Percentiles rank a stretch among this genome's conserved stretches.
Evolutionary conservation across 2,888 invertebrate species (phyloP).

Genomic region (Arrhopalites spinosus): DNA sequence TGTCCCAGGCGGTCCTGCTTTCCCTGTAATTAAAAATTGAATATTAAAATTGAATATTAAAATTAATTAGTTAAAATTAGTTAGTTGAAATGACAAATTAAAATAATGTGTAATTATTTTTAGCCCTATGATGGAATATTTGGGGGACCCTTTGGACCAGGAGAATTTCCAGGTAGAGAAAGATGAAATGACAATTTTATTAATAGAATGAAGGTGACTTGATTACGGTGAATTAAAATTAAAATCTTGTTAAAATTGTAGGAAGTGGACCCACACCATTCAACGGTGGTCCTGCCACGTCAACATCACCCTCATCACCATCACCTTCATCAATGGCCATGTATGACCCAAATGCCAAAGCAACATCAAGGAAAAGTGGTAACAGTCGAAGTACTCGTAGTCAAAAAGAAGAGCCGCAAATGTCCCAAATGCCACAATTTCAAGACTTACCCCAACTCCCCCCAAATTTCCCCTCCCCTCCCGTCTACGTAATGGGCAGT

Average conservation of each 20-base stretch:
- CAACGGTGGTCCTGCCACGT: not conserved
- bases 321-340: too few relatives aligned
- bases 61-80: not conserved
- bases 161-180: conserved; percentile 48
- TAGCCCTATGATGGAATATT: conserved; percentile 50
- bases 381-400: conserved; percentile 13
- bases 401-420: too few relatives aligned
- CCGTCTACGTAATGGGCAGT: not conserved
- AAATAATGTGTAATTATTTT: not conserved
- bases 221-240: too few relatives aligned
- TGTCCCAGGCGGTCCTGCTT: conserved; percentile 53
- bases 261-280: conserved; percentile 45
- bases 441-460: not conserved
- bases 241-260: too few relatives aligned
- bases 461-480: not conserved
- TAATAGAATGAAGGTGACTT: too few relatives aligned
- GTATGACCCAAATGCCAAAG: not conserved
- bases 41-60: not conserved
- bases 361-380: not conserved
- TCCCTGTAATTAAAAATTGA: conserved; percentile 31
- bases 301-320: not conserved
- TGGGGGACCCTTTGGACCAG: conserved; percentile 52
- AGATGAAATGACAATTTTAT: too few relatives aligned
- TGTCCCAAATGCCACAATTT: too few relatives aligned
- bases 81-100: not conserved